phyloP scores from a whole-genome alignment of 2,797 vertebrate genomes.

The Leuciscus waleckii region DNA sequence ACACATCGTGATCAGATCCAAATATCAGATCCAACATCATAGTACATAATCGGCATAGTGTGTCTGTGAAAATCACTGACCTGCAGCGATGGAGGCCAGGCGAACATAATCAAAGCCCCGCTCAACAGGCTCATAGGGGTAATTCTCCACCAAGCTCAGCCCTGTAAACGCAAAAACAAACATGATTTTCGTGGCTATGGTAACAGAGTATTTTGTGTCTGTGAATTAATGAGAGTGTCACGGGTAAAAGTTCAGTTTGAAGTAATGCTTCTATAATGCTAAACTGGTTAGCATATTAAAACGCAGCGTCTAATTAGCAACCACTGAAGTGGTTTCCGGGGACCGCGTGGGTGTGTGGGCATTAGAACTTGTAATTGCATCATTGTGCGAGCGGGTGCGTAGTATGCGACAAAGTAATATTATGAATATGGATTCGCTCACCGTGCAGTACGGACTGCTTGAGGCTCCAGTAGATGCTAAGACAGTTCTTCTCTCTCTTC shows the following conservation, averaged over 20 bases:
- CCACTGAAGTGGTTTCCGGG: slow-evolving; percentile 38
- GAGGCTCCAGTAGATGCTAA: slow-evolving; percentile 95
- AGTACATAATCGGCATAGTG: slow-evolving; percentile 41
- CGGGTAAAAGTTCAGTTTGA: slow-evolving; percentile 51
- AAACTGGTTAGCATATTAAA: slow-evolving; percentile 47
- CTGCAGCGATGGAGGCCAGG: slow-evolving; percentile 92
- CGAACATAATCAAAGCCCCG: slow-evolving; percentile 88
- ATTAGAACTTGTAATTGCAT: slow-evolving; percentile 52
- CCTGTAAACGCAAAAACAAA: slow-evolving; percentile 72
- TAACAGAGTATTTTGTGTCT: slow-evolving; percentile 25
- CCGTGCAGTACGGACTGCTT: slow-evolving; percentile 63
- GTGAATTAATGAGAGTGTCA: slow-evolving; percentile 41
- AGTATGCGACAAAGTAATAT: slow-evolving; percentile 17
- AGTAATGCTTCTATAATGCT: slow-evolving; percentile 39
- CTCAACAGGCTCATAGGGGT: slow-evolving; percentile 88
- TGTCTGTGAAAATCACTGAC: slow-evolving; percentile 70
- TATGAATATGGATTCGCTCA: slow-evolving; percentile 37
- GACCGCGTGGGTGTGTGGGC: slow-evolving; percentile 28
- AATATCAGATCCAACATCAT: slow-evolving; percentile 38
- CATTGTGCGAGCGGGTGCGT: slow-evolving; percentile 42
- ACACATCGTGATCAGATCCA: slow-evolving; percentile 36
- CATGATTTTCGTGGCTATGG: slow-evolving; percentile 33
- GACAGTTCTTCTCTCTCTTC: slow-evolving; percentile 93
- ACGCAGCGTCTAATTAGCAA: slow-evolving; percentile 47
- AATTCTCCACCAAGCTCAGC: slow-evolving; percentile 87